These are phyloP conservation scores for Galaxias olidus DNA, from an alignment of 2,797 vertebrate genomes.

Conservation along the genomic window DNA sequence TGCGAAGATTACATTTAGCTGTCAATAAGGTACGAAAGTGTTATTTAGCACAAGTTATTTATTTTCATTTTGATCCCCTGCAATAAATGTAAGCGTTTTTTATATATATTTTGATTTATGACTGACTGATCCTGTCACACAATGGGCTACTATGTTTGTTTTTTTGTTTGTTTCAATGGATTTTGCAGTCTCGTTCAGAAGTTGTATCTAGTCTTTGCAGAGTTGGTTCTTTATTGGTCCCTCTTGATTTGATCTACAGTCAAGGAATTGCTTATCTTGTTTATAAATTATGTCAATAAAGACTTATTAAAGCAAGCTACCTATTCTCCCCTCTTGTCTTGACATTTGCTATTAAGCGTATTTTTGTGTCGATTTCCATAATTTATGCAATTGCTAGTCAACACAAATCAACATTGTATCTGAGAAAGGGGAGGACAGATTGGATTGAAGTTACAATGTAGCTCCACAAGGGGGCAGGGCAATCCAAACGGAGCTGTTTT, in stretches of 20 bases:
- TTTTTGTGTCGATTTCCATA: background rate
- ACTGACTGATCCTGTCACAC: no score
- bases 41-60: no score
- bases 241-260: background rate
- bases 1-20: no score
- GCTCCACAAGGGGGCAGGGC: conserved; percentile 59
- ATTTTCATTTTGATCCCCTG: no score
- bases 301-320: background rate
- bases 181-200: conserved; percentile 13
- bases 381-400: no score
- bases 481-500: background rate
- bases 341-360: background rate
- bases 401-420: no score
- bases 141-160: background rate
- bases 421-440: background rate
- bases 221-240: background rate
- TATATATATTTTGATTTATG: no score
- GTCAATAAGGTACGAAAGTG: no score
- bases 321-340: background rate
- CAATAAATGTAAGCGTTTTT: no score
- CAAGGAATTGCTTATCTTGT: conserved; percentile 4
- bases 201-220: background rate
- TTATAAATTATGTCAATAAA: conserved; percentile 48
- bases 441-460: conserved; percentile 21
- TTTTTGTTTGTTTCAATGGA: background rate